Conservation (phyloP, 2,797 vertebrate genomes). For the Myotis findleyi region DNA sequence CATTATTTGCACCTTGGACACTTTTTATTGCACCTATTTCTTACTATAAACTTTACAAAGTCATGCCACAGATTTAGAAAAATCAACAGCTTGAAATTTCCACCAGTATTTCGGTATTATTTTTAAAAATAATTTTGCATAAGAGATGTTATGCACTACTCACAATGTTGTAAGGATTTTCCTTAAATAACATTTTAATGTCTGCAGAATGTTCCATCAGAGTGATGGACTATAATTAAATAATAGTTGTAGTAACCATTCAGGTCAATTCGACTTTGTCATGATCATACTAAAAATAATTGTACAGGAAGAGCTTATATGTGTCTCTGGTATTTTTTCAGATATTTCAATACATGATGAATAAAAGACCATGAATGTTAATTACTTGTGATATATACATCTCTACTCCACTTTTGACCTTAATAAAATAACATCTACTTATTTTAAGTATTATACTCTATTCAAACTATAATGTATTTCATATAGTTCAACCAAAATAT, state of each 20-base stretch:
- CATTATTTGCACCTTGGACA: neutral
- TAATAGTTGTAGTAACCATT: neutral
- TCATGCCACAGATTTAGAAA: neutral
- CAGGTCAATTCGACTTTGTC: slow-evolving; percentile 18
- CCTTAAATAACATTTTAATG: neutral
- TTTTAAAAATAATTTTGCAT: neutral
- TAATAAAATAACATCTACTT: neutral
- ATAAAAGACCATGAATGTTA: neutral
- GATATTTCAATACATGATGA: neutral
- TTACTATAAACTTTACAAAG: neutral
- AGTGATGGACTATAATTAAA: neutral
- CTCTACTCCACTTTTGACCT: neutral
- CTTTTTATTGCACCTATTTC: neutral
- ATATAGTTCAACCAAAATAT: neutral
- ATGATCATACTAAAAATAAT: neutral
- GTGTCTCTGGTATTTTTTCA: neutral
- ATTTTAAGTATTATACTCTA: neutral
- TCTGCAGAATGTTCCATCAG: neutral
- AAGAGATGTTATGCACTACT: neutral
- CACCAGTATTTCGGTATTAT: neutral
- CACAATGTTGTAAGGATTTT: neutral
- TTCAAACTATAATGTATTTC: neutral
- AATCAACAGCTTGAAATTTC: neutral
- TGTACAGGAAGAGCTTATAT: neutral
- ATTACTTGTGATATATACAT: neutral